Conservation (phyloP, 2,888 invertebrate genomes). For the Ellobium chinense region DNA sequence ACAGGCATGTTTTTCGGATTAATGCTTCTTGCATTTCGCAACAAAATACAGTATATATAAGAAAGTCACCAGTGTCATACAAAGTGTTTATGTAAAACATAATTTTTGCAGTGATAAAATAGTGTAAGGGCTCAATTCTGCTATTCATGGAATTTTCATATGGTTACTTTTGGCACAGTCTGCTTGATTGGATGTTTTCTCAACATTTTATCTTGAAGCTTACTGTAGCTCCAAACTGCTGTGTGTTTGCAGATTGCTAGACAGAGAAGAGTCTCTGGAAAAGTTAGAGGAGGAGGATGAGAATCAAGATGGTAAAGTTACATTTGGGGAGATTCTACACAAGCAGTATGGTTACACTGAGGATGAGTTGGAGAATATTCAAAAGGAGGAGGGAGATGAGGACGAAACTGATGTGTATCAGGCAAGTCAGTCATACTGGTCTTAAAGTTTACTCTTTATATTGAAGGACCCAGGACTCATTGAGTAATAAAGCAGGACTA, state of each 20-base stretch:
- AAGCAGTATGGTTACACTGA: conserved; percentile 90
- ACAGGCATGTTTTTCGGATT: too few relatives aligned
- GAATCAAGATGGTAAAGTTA: conserved; percentile 88
- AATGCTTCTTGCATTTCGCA: too few relatives aligned
- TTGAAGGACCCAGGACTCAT: too few relatives aligned
- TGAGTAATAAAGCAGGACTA: not conserved
- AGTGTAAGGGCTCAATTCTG: too few relatives aligned
- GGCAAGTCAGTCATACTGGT: conserved; percentile 9
- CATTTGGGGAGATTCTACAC: conserved; percentile 94
- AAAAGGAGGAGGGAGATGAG: conserved; percentile 33
- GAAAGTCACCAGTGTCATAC: too few relatives aligned
- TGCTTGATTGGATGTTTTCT: too few relatives aligned
- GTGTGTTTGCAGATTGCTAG: not conserved
- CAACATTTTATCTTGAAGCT: not conserved
- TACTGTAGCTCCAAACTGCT: not conserved
- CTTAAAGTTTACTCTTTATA: too few relatives aligned
- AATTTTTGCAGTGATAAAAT: too few relatives aligned
- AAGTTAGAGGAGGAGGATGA: conserved; percentile 90
- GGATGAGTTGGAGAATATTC: conserved; percentile 72
- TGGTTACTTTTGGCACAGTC: too few relatives aligned
- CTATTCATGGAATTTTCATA: too few relatives aligned
- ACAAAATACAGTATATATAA: too few relatives aligned
- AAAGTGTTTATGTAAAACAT: too few relatives aligned
- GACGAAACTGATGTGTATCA: conserved; percentile 17
- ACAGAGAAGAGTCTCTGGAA: conserved; percentile 89